Conservation (phyloP, 2,113 vertebrate genomes). For the Phyllostomus discolor region DNA sequence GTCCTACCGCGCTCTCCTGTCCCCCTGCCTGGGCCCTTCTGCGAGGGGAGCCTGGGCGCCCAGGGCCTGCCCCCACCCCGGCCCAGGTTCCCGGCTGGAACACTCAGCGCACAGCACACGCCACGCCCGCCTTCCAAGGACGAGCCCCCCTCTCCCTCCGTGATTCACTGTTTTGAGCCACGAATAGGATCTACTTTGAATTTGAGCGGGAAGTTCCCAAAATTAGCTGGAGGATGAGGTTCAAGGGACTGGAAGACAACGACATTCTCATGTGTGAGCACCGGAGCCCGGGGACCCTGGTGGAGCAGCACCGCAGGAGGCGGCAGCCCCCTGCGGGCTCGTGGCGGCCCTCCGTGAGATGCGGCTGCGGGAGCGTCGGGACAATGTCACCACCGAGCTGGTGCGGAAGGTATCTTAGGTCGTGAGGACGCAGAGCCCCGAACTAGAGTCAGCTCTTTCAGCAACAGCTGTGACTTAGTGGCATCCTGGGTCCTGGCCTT, state of each 20-base stretch:
- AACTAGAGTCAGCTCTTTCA: not conserved
- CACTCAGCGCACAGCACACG: too few species aligned
- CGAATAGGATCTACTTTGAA: not conserved
- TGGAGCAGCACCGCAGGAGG: slow-evolving; percentile 43
- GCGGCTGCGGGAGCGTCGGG: not conserved
- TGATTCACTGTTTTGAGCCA: slow-evolving; percentile 46
- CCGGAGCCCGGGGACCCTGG: not conserved
- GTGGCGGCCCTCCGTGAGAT: not conserved
- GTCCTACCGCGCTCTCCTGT: too few species aligned
- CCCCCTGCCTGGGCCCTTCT: too few species aligned
- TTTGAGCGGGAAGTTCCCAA: not conserved
- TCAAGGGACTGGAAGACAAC: not conserved
- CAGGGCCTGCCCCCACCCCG: too few species aligned
- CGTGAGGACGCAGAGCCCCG: not conserved
- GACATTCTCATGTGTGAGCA: not conserved
- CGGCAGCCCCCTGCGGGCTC: slow-evolving; percentile 48
- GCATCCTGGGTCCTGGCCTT: not conserved
- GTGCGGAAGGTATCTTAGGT: not conserved
- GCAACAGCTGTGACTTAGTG: accelerated
- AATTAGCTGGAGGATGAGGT: slow-evolving; percentile 18
- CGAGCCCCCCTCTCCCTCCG: too few species aligned
- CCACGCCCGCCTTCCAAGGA: accelerated
- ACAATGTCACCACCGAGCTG: slow-evolving; percentile 4
- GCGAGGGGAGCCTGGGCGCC: too few species aligned
- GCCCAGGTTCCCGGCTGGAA: too few species aligned